Conservation (phyloP, 2,797 vertebrate genomes). For the Stomatorhinus walkeri region DNA sequence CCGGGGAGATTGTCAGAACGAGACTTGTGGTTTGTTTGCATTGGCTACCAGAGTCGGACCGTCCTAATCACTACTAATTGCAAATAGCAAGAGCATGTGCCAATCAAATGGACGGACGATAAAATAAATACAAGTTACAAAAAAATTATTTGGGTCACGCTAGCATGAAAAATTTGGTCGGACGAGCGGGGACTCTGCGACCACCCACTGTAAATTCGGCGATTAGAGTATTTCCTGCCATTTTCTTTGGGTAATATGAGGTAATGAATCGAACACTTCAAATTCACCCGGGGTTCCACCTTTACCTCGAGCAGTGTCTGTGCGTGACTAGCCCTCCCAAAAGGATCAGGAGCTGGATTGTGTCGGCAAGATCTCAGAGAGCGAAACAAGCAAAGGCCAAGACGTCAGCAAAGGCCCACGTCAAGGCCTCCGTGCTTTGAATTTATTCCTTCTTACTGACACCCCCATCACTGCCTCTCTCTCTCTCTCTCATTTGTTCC, state of each 20-base stretch:
- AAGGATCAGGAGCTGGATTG: not conserved
- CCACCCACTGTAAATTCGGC: slow-evolving; percentile 60
- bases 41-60: not conserved
- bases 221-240: slow-evolving; percentile 49
- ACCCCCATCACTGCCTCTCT: slow-evolving; percentile 19
- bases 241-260: slow-evolving; percentile 56
- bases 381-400: slow-evolving; percentile 28
- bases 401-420: slow-evolving; percentile 23
- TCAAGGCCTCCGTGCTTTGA: slow-evolving; percentile 20
- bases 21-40: not conserved
- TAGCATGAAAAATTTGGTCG: slow-evolving; percentile 27
- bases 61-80: not conserved
- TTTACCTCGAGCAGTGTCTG: slow-evolving; percentile 18
- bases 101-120: not conserved
- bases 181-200: slow-evolving; percentile 22
- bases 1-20: not conserved
- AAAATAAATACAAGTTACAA: not conserved
- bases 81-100: not conserved
- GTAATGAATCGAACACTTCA: slow-evolving; percentile 60
- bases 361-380: slow-evolving; percentile 21
- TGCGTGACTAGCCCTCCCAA: slow-evolving; percentile 23
- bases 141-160: slow-evolving; percentile 17
- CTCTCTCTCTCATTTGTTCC: slow-evolving; percentile 39
- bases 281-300: slow-evolving; percentile 43
- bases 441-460: slow-evolving; percentile 28